Evolutionary conservation across 2,888 invertebrate genomes (phyloP), one percentile per base, ranked within the genome.

Genomic region (Argynnis bischoffii): DNA sequence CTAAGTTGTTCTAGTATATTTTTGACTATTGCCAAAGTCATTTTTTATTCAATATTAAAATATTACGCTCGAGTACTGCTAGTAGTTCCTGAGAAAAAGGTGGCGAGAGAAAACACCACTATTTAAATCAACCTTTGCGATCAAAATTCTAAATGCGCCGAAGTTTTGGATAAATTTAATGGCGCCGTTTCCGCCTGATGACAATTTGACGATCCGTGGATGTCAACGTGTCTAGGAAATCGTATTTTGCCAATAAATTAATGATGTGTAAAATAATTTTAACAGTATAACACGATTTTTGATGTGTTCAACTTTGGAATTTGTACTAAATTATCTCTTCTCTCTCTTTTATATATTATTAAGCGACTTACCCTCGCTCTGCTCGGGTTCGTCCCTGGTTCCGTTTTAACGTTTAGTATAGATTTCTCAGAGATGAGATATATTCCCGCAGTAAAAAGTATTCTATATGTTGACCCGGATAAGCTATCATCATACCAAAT

Each of bases 201-300:
- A 74, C 72, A 72, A 64, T 69, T 74, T 70, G 71, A 71, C 65
- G 69, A 66, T 59, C 55, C 46, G 48, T 18, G 16, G 35, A 57
- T 70, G 67, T 66, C 69, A 63, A 55, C 67, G 56, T 41, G 26
- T 67, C 61, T 69, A 55, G 57, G 47, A 59, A 26, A 51, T 51
- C 48, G 35, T 55, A 57, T 69, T 66, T 55, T 53, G 67, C 57
- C 63, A 67, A 71, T 70, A 66, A 41, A 69, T 67, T 66, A 61
- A 69, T 18, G 67, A 55, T 41, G 64, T 64, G 65, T 66, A 66
- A 63, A 66, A 68, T 70, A 57, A 69, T 69, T n/a, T 66, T 71
- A 60, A 64, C 65, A 55, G 18, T 26, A 46, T 6, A 53, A 67
- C 61, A 65, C 55, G 54, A 67, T 59, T 67, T 60, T 66, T 60